A percentile compares a stretch with the other conserved stretches of the same genome.
These are phyloP conservation scores for Enchytraeus crypticus DNA, from an alignment of 2,888 invertebrate genomes.

Conservation along the genomic window DNA sequence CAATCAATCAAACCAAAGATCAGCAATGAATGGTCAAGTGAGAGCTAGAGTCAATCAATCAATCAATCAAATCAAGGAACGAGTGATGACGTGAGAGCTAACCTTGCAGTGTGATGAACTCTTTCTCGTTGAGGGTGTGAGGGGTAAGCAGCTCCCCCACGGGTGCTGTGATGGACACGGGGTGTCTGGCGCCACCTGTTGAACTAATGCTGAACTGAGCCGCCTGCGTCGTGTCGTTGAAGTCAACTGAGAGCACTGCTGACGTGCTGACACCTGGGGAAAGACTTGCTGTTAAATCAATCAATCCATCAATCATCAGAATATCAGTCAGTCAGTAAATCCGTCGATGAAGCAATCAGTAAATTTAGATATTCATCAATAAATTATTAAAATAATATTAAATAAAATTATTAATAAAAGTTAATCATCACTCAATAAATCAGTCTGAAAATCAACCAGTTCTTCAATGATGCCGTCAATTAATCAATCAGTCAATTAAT, in stretches of 20 bases:
- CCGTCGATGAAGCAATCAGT: no score
- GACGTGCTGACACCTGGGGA: constrained; percentile 59
- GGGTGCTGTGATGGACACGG: constrained; percentile 61
- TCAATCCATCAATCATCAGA: no score
- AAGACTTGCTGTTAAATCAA: constrained; percentile 48
- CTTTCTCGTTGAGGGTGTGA: constrained; percentile 62
- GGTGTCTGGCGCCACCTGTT: constrained; percentile 33
- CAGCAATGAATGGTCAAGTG: no score
- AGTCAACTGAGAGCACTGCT: constrained; percentile 74
- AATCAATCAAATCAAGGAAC: no score
- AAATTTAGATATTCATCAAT: no score
- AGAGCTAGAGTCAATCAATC: no score
- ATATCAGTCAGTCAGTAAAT: background rate
- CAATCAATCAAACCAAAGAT: no score
- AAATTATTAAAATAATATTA: background rate
- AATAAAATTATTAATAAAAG: no score
- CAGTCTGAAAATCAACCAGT: background rate
- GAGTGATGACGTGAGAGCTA: background rate
- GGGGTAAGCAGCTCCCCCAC: constrained; percentile 81
- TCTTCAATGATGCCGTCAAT: no score
- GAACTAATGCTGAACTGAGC: constrained; percentile 67
- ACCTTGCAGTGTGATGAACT: constrained; percentile 54
- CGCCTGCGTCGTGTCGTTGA: constrained; percentile 83
- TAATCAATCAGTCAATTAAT: no score
- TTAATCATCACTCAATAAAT: background rate